Conservation (phyloP, 2,113 vertebrate genomes). For the Semnopithecus entellus region DNA sequence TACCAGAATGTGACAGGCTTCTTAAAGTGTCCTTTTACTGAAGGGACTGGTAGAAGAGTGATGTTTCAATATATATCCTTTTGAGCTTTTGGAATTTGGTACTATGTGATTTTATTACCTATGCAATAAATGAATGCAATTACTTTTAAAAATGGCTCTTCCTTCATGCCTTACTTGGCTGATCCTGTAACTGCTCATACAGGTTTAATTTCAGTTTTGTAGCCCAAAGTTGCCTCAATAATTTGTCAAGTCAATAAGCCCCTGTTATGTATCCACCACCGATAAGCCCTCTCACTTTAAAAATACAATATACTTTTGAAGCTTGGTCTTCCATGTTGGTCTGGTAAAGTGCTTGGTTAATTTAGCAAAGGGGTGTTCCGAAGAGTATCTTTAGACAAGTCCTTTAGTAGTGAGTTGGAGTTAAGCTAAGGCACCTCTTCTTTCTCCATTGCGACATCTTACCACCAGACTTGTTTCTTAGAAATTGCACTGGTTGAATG, state of each 20-base stretch:
- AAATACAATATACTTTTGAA: slow-evolving; percentile 1
- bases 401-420: neutral
- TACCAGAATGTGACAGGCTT: slow-evolving; percentile 9
- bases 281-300: neutral
- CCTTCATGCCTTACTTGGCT: slow-evolving; percentile 47
- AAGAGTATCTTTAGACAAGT: neutral
- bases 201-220: slow-evolving; percentile 55
- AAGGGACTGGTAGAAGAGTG: neutral
- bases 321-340: neutral
- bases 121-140: slow-evolving; percentile 27
- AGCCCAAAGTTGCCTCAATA: slow-evolving; percentile 31
- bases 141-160: slow-evolving; percentile 33
- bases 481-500: neutral
- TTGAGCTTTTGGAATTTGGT: slow-evolving; percentile 27
- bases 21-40: slow-evolving; percentile 10
- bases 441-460: neutral
- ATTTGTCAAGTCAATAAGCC: slow-evolving; percentile 48
- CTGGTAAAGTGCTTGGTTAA: neutral
- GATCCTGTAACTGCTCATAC: neutral
- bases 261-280: neutral
- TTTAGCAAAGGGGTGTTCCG: neutral
- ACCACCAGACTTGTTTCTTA: neutral
- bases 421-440: neutral
- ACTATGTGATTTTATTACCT: slow-evolving; percentile 49
- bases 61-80: neutral